Percentiles rank a stretch among this genome's conserved stretches.
These are phyloP conservation scores for Drosophila heteroneura DNA, from an alignment of 2,888 invertebrate genomes.

Conservation along the genomic window DNA sequence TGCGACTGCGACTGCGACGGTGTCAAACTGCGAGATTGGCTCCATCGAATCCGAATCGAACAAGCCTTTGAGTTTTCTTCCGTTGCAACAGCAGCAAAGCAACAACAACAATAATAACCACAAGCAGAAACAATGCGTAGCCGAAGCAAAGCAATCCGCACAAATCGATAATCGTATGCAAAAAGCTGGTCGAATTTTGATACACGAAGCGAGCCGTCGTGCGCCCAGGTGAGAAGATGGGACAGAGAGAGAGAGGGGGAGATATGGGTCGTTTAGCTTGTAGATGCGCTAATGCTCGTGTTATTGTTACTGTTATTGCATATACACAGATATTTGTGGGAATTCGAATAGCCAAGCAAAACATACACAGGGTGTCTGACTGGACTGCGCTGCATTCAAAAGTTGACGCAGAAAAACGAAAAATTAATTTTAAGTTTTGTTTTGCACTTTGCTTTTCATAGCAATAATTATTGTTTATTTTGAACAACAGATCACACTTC, in stretches of 20 bases:
- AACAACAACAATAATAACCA: constrained; percentile 13
- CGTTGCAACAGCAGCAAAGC: constrained; percentile 55
- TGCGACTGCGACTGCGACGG: constrained; percentile 11
- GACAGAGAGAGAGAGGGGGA: not conserved
- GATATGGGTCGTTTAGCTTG: constrained; percentile 40
- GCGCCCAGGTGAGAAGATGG: not conserved
- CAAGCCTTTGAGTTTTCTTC: constrained; percentile 41
- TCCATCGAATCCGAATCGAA: constrained; percentile 63
- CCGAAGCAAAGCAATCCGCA: constrained; percentile 36
- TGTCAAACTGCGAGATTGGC: constrained; percentile 48
- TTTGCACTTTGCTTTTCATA: not conserved
- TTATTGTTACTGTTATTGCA: constrained; percentile 54
- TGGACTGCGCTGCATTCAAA: not conserved
- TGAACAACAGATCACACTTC: not conserved
- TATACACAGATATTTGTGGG: constrained; percentile 29
- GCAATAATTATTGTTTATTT: not conserved
- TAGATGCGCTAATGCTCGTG: constrained; percentile 53
- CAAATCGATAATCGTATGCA: constrained; percentile 78
- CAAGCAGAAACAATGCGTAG: not conserved
- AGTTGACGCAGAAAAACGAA: not conserved
- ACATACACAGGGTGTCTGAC: constrained; percentile 31
- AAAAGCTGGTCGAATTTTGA: constrained; percentile 71
- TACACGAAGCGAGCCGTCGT: constrained; percentile 4
- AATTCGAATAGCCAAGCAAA: constrained; percentile 27
- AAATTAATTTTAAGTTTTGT: not conserved